These are phyloP conservation scores for Cheilosia scutellata DNA, from an alignment of 2,888 invertebrate species.

Conservation along the genomic window DNA sequence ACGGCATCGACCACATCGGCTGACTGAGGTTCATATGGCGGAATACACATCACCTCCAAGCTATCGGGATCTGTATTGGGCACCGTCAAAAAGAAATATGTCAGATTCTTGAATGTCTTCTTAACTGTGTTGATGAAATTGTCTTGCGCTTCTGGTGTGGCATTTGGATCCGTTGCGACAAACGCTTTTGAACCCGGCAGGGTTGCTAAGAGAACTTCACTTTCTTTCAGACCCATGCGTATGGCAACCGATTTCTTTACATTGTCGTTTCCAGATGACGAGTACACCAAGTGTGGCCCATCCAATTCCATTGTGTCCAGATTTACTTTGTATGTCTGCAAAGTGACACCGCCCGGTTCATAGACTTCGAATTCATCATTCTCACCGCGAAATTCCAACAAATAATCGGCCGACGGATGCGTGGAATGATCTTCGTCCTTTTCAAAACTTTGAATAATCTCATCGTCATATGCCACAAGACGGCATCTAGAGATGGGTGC, in stretches of 20 bases:
- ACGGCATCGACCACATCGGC: conserved; percentile 82
- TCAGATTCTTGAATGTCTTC: conserved; percentile 86
- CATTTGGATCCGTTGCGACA: conserved; percentile 83
- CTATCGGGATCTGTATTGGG: conserved; percentile 87
- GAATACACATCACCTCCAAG: conserved; percentile 84
- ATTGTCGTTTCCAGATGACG: conserved; percentile 85
- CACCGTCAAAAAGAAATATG: conserved; percentile 87
- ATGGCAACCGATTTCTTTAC: conserved; percentile 86
- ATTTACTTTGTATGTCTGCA: conserved; percentile 87
- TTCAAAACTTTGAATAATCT: conserved; percentile 89
- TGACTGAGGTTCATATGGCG: conserved; percentile 81
- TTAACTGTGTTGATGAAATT: conserved; percentile 80
- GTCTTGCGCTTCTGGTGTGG: conserved; percentile 84
- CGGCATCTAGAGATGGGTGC: conserved; percentile 89
- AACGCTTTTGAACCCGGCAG: conserved; percentile 84
- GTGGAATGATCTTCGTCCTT: conserved; percentile 82
- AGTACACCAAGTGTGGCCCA: conserved; percentile 86
- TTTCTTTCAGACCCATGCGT: conserved; percentile 83
- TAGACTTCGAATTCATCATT: conserved; percentile 87
- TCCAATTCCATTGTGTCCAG: conserved; percentile 86
- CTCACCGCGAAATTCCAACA: conserved; percentile 88
- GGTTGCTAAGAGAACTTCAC: conserved; percentile 80
- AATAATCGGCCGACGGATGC: conserved; percentile 85
- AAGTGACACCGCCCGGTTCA: conserved; percentile 86
- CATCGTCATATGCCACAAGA: conserved; percentile 89